Conservation (phyloP, 1,140 invertebrate genomes). For the Muscidifurax raptorellus region DNA sequence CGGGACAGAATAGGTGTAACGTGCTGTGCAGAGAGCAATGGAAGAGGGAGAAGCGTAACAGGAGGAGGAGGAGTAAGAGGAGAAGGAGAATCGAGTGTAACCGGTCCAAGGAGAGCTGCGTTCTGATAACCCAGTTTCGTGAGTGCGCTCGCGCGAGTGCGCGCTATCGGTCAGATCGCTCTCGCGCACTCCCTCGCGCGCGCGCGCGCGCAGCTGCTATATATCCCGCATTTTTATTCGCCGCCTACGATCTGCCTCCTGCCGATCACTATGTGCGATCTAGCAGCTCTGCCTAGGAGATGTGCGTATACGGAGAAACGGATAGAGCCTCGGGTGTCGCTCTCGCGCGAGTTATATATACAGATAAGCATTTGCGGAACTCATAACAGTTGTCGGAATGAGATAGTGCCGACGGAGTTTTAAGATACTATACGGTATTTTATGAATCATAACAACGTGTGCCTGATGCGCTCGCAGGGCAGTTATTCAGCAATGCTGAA, state of each 20-base stretch:
- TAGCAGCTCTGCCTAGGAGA: too few species aligned
- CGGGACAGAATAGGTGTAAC: neutral
- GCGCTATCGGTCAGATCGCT: constrained; percentile 68
- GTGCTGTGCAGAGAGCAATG: neutral
- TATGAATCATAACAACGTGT: too few species aligned
- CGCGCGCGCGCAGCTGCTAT: neutral
- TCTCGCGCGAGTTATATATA: too few species aligned
- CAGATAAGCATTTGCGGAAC: too few species aligned
- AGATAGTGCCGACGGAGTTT: too few species aligned
- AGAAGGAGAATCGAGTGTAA: constrained; percentile 66
- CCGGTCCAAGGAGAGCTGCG: constrained; percentile 72
- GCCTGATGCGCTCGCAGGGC: too few species aligned
- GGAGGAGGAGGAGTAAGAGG: constrained; percentile 49
- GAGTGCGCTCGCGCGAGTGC: constrained; percentile 33
- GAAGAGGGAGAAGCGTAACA: neutral
- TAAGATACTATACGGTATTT: too few species aligned
- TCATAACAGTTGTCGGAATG: too few species aligned
- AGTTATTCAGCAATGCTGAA: too few species aligned
- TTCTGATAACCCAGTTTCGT: constrained; percentile 74
- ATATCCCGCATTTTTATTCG: neutral
- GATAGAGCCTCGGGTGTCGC: too few species aligned
- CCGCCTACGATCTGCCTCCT: neutral
- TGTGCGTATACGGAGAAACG: too few species aligned
- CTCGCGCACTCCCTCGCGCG: constrained; percentile 58
- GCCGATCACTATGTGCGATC: neutral